Evolutionary conservation across 2,797 vertebrate genomes (phyloP), one percentile per base, ranked within the genome.

Genomic region (Sebastolobus altivelis): DNA sequence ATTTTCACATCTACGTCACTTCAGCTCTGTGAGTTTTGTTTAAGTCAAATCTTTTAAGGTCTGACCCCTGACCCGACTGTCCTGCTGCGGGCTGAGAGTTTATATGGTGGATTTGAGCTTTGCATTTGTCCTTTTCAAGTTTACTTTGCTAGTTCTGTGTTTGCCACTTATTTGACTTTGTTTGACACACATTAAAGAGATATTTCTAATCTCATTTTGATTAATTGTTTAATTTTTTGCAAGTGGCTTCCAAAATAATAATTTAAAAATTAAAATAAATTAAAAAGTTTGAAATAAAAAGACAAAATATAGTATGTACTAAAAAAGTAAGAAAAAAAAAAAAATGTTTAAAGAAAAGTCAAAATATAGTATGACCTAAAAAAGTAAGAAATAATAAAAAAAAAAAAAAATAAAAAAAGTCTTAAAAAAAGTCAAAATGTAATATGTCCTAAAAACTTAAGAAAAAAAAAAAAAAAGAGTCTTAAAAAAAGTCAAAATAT

Each of bases 21-120:
- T 35, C 40, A 54, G n/a, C 29, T 54, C 22, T 62, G 31, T 20
- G 12, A 65, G 8, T 16, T 66, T 72, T 72, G 60, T 59, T 82
- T 33, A 9, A 25, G 3, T 25, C 0, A 31, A 67, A 20, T 27
- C 68, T 63, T 62, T 59, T 38, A 38, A 71, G 38, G 61, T 2
- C 27, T 43, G 65, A 77, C 33, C 35, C 10, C 46, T 59, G 62
- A 61, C 27, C 46, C 16, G 1, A 9, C 43, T 5, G 22, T 4
- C 6, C 13, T 18, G 6, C 40, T 68, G 8, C 20, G n/a, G 18
- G 18, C 29, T 8, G 2, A 61, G 14, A 11, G 29, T n/a, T 35
- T 68, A 40, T 37, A 25, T 22, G 3, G 0, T 25, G 10, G 6
- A 29, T 16, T 22, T 11, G 10, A 20, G 10, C 55, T 35, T 46